A percentile compares a stretch with the other conserved stretches of the same genome.
Evolutionary conservation across 64 coral and sea anemone genomes (phyloP).

Genomic region (Acropora yongei): DNA sequence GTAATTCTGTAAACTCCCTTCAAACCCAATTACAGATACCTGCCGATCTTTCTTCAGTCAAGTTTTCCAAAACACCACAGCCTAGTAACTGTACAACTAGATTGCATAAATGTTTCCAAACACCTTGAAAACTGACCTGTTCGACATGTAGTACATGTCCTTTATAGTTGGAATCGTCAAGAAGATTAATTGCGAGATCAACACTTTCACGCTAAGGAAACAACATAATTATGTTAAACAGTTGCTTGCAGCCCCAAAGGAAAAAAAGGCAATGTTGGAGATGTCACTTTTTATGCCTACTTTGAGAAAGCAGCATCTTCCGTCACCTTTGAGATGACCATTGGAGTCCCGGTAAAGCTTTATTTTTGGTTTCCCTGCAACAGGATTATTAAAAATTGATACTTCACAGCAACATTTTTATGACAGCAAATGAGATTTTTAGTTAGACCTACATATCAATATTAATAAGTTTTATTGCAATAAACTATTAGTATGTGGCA

Average conservation of each 20-base stretch:
- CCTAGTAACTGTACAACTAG: too few species aligned
- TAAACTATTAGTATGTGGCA: too few species aligned
- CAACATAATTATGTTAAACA: background rate
- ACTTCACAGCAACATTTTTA: too few species aligned
- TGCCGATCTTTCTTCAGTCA: too few species aligned
- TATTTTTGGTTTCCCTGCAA: slow-evolving; percentile 84
- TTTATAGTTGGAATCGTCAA: slow-evolving; percentile 90
- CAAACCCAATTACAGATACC: too few species aligned
- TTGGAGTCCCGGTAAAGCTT: slow-evolving; percentile 86
- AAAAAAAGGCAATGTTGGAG: too few species aligned
- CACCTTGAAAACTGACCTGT: slow-evolving; percentile 46
- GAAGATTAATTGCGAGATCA: slow-evolving; percentile 83
- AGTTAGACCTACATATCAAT: too few species aligned
- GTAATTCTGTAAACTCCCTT: too few species aligned
- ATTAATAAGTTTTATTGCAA: too few species aligned
- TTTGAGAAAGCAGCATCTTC: slow-evolving; percentile 92
- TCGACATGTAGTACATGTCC: slow-evolving; percentile 84
- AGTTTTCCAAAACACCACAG: too few species aligned
- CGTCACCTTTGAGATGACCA: slow-evolving; percentile 84
- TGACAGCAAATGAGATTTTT: too few species aligned
- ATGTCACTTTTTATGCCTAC: background rate
- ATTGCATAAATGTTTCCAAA: background rate
- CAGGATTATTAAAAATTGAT: background rate
- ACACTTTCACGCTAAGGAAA: slow-evolving; percentile 89
- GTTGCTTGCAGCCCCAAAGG: background rate